Conservation (phyloP, 92 coral and sea anemone species). For the Porites cylindrica region DNA sequence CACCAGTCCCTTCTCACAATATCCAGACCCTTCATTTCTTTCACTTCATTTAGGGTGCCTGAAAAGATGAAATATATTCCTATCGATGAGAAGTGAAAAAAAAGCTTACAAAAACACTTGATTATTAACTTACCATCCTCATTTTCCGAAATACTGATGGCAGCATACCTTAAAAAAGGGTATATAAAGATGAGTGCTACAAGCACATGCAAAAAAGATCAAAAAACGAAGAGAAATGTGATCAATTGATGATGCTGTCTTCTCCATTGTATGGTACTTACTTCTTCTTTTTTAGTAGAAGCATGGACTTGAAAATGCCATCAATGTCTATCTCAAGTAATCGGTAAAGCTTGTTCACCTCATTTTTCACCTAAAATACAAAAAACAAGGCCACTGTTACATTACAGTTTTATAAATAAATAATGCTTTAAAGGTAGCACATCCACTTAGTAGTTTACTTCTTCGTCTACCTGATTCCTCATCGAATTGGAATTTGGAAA, state of each 20-base stretch:
- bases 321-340: conserved; percentile 98
- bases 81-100: not conserved
- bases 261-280: conserved; percentile 21
- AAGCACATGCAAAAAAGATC: not conserved
- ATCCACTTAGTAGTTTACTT: too few relatives aligned
- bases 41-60: conserved; percentile 92
- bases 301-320: conserved; percentile 98
- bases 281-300: conserved; percentile 97
- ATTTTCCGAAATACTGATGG: conserved; percentile 84
- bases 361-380: conserved; percentile 83
- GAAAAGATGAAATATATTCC: not conserved
- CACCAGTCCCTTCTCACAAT: conserved; percentile 99
- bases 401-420: too few relatives aligned
- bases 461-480: too few relatives aligned
- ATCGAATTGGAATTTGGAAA: too few relatives aligned
- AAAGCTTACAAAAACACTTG: not conserved
- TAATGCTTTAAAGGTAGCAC: too few relatives aligned
- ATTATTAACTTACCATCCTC: conserved; percentile 77
- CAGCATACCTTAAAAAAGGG: conserved; percentile 83
- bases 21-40: conserved; percentile 97
- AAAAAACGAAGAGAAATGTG: not conserved
- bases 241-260: too few relatives aligned
- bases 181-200: not conserved
- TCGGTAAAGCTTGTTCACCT: conserved; percentile 96
- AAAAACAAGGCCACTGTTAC: too few relatives aligned